Evolutionary conservation across 2,113 vertebrate genomes (phyloP), one percentile per base, ranked within the genome.

Genomic region (Danionella cerebrum): DNA sequence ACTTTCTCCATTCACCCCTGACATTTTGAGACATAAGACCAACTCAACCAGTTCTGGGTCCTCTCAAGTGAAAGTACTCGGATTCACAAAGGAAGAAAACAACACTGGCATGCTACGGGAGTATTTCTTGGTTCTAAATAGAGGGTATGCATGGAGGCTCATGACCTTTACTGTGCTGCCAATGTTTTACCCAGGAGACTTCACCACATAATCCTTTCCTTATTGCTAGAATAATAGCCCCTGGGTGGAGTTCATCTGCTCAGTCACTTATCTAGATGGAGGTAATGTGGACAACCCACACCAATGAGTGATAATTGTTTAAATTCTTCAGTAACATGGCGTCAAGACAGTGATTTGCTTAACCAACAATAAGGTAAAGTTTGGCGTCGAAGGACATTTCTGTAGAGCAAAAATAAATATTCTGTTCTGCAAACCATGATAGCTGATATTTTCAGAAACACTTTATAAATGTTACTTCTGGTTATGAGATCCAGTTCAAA

Each of bases 161-260:
- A 19, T 66, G 66, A 71, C 74, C 74, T 74, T 76, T 68, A 54
- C 36, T 24, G 2, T 33, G 71, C 65, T 71, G 71, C 59, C 65
- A 63, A 64, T 64, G 39, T 14, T 27, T 42, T 51, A 71, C 51
- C 52, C 69, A 64, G 39, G 59, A 70, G 65, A 47, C 65, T 18
- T 38, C 69, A 62, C 59, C n/a, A 44, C 53, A 69, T 76, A 72
- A 76, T 70, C 69, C 69, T 57, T 53, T 14, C 55, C 65, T 68
- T 41, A 65, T 62, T 65, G 65, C 66, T 64, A 18, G 18, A 69
- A 52, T 41, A 74, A 38, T 54, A 50, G 65, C 65, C 52, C 77
- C 71, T 70, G 51, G 69, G 65, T 70, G 42, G 51, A 69, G 66
- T 67, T 76, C 71, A 76, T 76, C 69, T 76, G 77, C 63, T 55